Conservation (phyloP, 2,888 invertebrate species). For the Clitarchus hookeri region DNA sequence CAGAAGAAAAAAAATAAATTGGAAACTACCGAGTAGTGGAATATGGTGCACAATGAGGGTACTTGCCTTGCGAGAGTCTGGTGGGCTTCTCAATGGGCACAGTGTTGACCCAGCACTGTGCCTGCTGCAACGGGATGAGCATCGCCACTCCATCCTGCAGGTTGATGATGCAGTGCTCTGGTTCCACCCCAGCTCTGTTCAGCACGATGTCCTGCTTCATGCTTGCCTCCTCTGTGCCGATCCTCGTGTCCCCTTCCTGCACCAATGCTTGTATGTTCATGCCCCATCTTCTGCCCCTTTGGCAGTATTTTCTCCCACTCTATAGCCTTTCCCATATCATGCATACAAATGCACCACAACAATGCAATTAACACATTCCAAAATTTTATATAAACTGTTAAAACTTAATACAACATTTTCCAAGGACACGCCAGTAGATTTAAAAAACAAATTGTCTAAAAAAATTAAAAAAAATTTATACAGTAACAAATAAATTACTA, state of each 20-base stretch:
- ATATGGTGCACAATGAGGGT: not conserved
- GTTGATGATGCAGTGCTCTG: constrained; percentile 77
- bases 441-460: too few species aligned
- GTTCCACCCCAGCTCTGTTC: constrained; percentile 74
- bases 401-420: too few species aligned
- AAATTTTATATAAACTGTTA: too few species aligned
- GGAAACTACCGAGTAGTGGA: not conserved
- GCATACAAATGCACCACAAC: too few species aligned
- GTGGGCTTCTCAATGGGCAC: constrained; percentile 77
- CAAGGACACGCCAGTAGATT: too few species aligned
- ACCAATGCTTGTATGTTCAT: not conserved
- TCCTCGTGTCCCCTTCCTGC: constrained; percentile 84
- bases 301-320: too few species aligned
- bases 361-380: too few species aligned
- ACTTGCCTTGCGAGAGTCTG: constrained; percentile 71
- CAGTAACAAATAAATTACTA: too few species aligned
- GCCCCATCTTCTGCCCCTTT: too few species aligned
- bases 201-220: constrained; percentile 75
- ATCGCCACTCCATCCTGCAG: constrained; percentile 74
- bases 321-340: too few species aligned
- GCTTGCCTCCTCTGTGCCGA: constrained; percentile 74
- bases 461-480: too few species aligned
- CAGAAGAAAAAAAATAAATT: not conserved
- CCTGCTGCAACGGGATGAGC: constrained; percentile 70
- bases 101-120: constrained; percentile 84